Percentiles rank a stretch among this genome's conserved stretches.
Evolutionary conservation across 2,113 vertebrate genomes (phyloP).

Genomic region (Melanotaenia duboulayi): DNA sequence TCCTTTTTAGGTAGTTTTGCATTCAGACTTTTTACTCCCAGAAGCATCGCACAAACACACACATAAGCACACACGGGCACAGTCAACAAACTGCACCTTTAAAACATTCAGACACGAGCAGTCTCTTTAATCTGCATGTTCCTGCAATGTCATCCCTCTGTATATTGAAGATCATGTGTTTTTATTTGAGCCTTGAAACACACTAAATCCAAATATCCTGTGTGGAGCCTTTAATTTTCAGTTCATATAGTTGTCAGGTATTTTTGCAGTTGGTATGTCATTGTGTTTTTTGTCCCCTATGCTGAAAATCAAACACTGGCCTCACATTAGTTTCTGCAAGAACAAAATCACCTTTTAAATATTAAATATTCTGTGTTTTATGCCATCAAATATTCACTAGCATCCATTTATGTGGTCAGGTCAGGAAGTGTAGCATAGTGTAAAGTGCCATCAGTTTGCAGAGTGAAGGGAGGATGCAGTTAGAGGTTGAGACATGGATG

Average conservation of each 20-base stretch:
- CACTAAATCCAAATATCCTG: no score
- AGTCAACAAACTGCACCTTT: slow-evolving; percentile 16
- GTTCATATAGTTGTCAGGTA: slow-evolving; percentile 13
- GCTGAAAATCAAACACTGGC: slow-evolving; percentile 54
- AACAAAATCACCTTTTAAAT: slow-evolving; percentile 67
- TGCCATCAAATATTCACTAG: slow-evolving; percentile 74
- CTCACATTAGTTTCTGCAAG: slow-evolving; percentile 50
- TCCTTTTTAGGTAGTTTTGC: slow-evolving; percentile 35
- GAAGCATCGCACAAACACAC: slow-evolving; percentile 21
- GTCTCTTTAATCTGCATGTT: background rate
- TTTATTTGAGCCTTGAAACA: slow-evolving; percentile 13
- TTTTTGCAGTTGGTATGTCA: slow-evolving; percentile 19
- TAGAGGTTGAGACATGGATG: slow-evolving; percentile 25
- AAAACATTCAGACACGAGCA: slow-evolving; percentile 18
- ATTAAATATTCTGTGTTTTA: slow-evolving; percentile 76
- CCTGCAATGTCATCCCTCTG: background rate
- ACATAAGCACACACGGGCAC: background rate
- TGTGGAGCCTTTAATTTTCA: no score
- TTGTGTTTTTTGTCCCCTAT: slow-evolving; percentile 20
- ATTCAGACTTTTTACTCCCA: slow-evolving; percentile 29
- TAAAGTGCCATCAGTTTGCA: slow-evolving; percentile 29
- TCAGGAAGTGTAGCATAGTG: slow-evolving; percentile 40
- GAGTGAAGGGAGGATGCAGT: slow-evolving; percentile 21
- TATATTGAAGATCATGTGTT: background rate
- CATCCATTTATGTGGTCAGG: slow-evolving; percentile 71